These are phyloP conservation scores for Fragum whitleyi DNA, from an alignment of 2,888 invertebrate genomes.

Conservation along the genomic window DNA sequence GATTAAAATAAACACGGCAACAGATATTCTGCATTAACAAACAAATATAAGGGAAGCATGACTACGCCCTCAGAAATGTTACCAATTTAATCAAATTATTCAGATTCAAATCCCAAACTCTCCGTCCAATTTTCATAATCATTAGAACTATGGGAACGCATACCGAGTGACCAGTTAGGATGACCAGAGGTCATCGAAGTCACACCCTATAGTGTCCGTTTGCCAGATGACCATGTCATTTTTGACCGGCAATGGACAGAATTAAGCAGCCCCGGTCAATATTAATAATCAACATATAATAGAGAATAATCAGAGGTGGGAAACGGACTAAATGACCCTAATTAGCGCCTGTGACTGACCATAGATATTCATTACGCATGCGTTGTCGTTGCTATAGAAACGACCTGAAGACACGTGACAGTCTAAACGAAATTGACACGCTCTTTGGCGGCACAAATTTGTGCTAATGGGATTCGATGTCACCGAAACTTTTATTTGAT, in stretches of 20 bases:
- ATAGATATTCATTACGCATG: constrained; percentile 52
- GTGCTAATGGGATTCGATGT: not conserved
- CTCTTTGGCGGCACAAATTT: not conserved
- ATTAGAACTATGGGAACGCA: constrained; percentile 11
- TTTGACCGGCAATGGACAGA: constrained; percentile 6
- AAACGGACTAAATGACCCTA: constrained; percentile 27
- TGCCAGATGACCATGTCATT: constrained; percentile 19
- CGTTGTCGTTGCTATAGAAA: constrained; percentile 50
- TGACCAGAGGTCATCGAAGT: constrained; percentile 18
- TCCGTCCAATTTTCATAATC: constrained; percentile 7
- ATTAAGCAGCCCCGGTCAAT: constrained; percentile 16
- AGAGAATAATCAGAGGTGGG: constrained; percentile 14
- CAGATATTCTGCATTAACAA: too few species aligned
- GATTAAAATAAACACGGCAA: too few species aligned
- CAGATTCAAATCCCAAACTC: not conserved
- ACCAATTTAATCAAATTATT: not conserved
- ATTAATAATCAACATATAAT: constrained; percentile 25
- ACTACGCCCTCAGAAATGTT: too few species aligned
- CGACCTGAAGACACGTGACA: constrained; percentile 48
- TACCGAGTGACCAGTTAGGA: constrained; percentile 9
- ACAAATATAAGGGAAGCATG: too few species aligned
- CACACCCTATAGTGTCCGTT: constrained; percentile 18
- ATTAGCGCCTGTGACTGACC: constrained; percentile 15
- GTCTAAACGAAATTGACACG: constrained; percentile 14
- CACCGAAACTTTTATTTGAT: not conserved